A percentile compares a stretch with the other conserved stretches of the same genome.
phyloP scores from a whole-genome alignment of 2,113 vertebrate species.

The Ciconia stormi region DNA sequence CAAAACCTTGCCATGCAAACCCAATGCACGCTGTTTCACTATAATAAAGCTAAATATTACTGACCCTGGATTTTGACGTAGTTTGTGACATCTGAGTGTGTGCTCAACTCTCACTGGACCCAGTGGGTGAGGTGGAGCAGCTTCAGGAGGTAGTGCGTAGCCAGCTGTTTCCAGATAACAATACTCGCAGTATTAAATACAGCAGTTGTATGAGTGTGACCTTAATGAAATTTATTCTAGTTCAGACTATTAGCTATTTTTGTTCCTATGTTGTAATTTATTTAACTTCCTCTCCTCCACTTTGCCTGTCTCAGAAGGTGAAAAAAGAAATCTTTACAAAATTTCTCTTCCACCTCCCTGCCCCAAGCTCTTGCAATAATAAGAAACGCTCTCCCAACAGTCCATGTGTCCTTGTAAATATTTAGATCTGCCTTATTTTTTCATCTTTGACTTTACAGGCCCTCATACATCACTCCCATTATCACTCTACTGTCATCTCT shows the following conservation, averaged over 20 bases:
- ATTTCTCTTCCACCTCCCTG: neutral
- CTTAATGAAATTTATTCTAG: neutral
- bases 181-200: neutral
- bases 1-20: neutral
- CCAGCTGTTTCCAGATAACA: neutral
- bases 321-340: neutral
- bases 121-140: neutral
- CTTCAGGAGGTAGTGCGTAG: neutral
- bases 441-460: neutral
- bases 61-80: neutral
- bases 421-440: neutral
- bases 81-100: neutral
- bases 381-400: neutral
- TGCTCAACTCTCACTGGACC: neutral
- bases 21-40: neutral
- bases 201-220: neutral
- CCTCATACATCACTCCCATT: neutral
- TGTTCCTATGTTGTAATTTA: neutral
- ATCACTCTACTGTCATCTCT: neutral
- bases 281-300: neutral
- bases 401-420: neutral
- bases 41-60: neutral
- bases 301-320: neutral
- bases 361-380: neutral
- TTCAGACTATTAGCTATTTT: neutral